Conservation (phyloP, 2,888 invertebrate species). For the Galerucella nymphaeae region DNA sequence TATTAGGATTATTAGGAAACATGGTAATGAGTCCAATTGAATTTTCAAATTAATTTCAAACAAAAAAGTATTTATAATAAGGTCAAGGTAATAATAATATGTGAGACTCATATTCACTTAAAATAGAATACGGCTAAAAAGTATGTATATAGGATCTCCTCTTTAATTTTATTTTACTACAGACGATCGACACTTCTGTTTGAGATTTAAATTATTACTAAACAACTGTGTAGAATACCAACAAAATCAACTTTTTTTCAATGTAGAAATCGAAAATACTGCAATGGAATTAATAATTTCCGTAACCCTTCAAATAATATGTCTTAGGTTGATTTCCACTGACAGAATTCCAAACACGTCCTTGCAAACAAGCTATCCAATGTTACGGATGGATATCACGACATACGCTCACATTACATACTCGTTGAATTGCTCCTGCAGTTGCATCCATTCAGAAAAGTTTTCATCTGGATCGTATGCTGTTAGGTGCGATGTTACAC, state of each 20-base stretch:
- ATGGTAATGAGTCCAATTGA: too few species aligned
- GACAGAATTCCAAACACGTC: not conserved
- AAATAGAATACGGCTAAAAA: too few species aligned
- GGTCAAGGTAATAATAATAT: too few species aligned
- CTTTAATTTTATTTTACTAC: too few species aligned
- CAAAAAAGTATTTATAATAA: too few species aligned
- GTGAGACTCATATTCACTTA: too few species aligned
- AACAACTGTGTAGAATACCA: not conserved
- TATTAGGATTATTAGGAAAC: too few species aligned
- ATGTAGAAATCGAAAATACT: not conserved
- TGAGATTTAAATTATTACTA: too few species aligned
- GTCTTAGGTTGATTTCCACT: not conserved
- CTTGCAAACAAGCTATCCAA: not conserved
- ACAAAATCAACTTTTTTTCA: not conserved
- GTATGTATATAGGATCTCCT: too few species aligned
- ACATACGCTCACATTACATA: not conserved
- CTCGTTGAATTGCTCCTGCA: not conserved
- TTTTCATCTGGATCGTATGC: slow-evolving; percentile 4
- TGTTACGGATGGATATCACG: not conserved
- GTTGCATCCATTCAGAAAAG: slow-evolving; percentile 6
- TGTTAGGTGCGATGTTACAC: not conserved
- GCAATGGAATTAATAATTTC: too few species aligned
- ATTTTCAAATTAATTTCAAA: too few species aligned
- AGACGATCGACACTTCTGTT: too few species aligned
- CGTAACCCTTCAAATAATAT: not conserved